These are phyloP conservation scores for Stenchaetothrips biformis DNA, from an alignment of 2,888 invertebrate species.

Conservation along the genomic window DNA sequence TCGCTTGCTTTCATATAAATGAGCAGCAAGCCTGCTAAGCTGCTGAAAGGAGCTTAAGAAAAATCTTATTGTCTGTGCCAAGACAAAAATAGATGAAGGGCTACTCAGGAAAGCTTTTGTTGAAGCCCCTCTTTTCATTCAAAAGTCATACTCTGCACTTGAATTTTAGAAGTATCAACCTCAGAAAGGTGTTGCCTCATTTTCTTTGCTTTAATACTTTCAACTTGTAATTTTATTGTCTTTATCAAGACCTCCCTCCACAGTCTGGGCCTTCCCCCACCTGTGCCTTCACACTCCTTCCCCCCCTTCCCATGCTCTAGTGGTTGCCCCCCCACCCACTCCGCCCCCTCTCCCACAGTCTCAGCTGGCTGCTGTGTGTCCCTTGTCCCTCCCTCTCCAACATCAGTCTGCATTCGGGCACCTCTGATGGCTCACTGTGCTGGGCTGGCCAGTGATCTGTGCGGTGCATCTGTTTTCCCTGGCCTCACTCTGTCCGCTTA, in stretches of 20 bases:
- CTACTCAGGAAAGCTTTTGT: not conserved
- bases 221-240: not conserved
- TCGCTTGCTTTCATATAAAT: not conserved
- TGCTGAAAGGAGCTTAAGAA: slow-evolving; percentile 4
- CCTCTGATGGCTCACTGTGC: not conserved
- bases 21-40: not conserved
- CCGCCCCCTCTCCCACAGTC: not conserved
- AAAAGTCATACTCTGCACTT: not conserved
- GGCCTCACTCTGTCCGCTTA: not conserved
- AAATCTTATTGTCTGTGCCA: not conserved
- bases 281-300: not conserved
- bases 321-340: not conserved
- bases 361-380: not conserved
- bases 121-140: not conserved
- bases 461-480: not conserved
- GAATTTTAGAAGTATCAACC: not conserved
- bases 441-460: not conserved
- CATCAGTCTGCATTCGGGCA: not conserved
- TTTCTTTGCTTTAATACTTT: not conserved
- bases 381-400: not conserved
- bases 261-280: not conserved
- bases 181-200: not conserved
- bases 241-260: not conserved
- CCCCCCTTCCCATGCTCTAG: not conserved
- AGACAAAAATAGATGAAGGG: slow-evolving; percentile 11